Conservation (phyloP, 2,888 invertebrate species). For the Zaprionus bogoriensis region DNA sequence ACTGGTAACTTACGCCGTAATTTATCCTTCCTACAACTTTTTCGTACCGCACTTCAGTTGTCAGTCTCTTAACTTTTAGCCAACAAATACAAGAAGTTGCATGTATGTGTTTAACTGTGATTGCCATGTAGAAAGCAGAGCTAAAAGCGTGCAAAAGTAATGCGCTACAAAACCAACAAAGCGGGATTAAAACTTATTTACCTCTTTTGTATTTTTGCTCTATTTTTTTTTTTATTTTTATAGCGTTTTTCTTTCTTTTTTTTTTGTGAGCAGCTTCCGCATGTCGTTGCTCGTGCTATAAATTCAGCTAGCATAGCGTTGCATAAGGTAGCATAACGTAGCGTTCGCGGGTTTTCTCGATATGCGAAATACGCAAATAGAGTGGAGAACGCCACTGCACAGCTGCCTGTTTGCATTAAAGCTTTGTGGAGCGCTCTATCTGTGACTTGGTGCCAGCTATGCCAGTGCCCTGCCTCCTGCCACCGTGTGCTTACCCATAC, state of each 20-base stretch:
- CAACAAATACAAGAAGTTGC: not conserved
- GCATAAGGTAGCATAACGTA: not conserved
- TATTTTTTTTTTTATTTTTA: slow-evolving; percentile 14
- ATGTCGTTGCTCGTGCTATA: slow-evolving; percentile 34
- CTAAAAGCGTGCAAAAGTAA: slow-evolving; percentile 21
- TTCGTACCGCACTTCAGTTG: not conserved
- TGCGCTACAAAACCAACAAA: slow-evolving; percentile 52
- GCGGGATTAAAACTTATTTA: slow-evolving; percentile 72
- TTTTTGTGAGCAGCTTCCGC: slow-evolving; percentile 26
- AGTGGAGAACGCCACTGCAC: slow-evolving; percentile 50
- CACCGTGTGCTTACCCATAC: no score
- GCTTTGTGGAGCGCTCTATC: slow-evolving; percentile 66
- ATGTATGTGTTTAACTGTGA: not conserved
- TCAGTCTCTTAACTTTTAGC: not conserved
- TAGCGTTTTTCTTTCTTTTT: slow-evolving; percentile 8
- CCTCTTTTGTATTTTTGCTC: slow-evolving; percentile 14
- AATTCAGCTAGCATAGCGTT: slow-evolving; percentile 47
- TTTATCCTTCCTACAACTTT: not conserved
- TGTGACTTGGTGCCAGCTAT: slow-evolving; percentile 54
- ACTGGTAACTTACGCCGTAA: no score
- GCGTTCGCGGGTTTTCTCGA: slow-evolving; percentile 28
- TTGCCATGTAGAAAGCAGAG: not conserved
- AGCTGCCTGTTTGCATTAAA: slow-evolving; percentile 69
- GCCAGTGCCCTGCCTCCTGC: not conserved
- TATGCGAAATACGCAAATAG: slow-evolving; percentile 68